Conservation (phyloP, 2,888 invertebrate genomes). For the Thereva unica region DNA sequence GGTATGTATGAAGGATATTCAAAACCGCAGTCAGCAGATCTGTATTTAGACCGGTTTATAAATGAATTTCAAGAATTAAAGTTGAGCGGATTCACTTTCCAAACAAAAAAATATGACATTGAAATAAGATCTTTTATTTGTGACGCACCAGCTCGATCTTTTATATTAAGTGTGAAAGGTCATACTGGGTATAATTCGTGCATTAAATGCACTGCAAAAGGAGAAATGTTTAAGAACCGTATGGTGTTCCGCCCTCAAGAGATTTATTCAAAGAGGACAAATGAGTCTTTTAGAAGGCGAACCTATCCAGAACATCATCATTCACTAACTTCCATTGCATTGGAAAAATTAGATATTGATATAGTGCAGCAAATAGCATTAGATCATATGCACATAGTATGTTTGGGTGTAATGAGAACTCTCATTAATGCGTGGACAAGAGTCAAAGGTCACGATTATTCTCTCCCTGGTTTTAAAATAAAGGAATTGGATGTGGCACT, state of each 20-base stretch:
- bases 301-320: constrained; percentile 1
- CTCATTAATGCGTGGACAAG: background rate
- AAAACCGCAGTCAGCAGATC: constrained; percentile 3
- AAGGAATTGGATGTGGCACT: background rate
- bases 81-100: background rate
- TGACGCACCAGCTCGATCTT: constrained; percentile 7
- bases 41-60: constrained; percentile 1
- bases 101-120: background rate
- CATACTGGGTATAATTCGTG: constrained; percentile 7
- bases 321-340: background rate
- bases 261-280: constrained; percentile 2
- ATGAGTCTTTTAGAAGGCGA: constrained; percentile 8
- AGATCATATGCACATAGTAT: constrained; percentile 35
- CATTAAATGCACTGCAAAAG: too few species aligned
- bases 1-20: background rate
- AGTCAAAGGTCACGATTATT: constrained; percentile 1
- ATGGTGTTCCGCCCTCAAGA: background rate
- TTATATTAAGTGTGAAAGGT: constrained; percentile 3
- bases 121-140: constrained; percentile 1
- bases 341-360: background rate
- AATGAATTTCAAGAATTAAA: constrained; percentile 6
- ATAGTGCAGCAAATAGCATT: constrained; percentile 1
- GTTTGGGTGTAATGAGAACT: constrained; percentile 38
- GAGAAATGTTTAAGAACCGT: background rate
- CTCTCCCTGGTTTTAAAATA: background rate